phyloP scores from a whole-genome alignment of 2,888 invertebrate species.

The Machimus atricapillus region DNA sequence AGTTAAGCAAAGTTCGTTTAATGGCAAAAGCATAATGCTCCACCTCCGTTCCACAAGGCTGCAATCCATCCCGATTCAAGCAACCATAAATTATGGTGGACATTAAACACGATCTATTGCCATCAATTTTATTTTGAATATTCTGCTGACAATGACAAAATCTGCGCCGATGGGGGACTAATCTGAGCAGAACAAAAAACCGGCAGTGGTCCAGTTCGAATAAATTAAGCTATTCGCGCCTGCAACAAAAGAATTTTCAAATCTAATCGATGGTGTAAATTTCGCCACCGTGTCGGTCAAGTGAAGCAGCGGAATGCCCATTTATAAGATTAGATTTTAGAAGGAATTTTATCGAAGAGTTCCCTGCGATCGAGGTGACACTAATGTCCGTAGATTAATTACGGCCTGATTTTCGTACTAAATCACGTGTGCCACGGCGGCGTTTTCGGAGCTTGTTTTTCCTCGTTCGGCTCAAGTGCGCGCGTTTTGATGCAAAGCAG shows the following conservation, averaged over 20 bases:
- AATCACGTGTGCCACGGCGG: not conserved
- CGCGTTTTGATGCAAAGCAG: not conserved
- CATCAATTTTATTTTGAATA: not conserved
- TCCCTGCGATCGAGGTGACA: not conserved
- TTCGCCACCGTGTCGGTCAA: not conserved
- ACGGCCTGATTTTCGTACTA: not conserved
- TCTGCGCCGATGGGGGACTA: not conserved
- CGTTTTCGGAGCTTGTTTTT: not conserved
- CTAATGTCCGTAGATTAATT: not conserved
- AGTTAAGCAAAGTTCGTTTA: not conserved
- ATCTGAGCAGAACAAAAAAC: not conserved
- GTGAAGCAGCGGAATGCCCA: not conserved
- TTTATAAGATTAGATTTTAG: not conserved
- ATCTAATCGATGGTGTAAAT: slow-evolving; percentile 7
- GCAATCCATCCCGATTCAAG: not conserved
- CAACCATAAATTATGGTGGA: not conserved
- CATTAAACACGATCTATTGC: not conserved
- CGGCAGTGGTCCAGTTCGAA: not conserved
- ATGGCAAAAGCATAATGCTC: not conserved
- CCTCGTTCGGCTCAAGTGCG: not conserved
- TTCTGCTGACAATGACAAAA: not conserved
- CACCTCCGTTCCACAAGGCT: not conserved
- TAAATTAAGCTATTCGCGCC: not conserved
- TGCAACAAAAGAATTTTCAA: not conserved
- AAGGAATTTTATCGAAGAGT: not conserved